Conservation (phyloP, 2,797 vertebrate species). For the Typhlichthys eigenmanni region DNA sequence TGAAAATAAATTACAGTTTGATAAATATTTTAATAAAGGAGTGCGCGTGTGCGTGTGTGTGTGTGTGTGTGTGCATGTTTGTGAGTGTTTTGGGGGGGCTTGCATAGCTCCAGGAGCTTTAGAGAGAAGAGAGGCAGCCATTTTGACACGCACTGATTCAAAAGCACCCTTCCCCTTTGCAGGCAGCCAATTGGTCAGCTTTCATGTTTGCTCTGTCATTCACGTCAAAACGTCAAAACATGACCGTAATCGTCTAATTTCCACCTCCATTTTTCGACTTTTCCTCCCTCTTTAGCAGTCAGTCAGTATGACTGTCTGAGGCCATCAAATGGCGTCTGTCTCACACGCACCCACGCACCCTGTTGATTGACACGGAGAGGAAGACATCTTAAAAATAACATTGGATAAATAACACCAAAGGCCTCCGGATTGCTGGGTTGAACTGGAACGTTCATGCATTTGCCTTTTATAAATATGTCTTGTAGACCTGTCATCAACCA, state of each 20-base stretch:
- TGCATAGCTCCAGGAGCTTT: neutral
- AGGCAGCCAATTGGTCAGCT: slow-evolving; percentile 73
- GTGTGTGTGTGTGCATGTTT: too few species aligned
- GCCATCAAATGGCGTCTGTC: neutral
- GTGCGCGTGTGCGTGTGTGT: too few species aligned
- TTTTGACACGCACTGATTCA: slow-evolving; percentile 28
- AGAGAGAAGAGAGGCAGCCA: slow-evolving; percentile 17
- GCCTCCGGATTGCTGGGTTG: slow-evolving; percentile 15
- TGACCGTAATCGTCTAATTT: slow-evolving; percentile 15
- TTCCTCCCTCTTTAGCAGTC: slow-evolving; percentile 62
- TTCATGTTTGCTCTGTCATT: slow-evolving; percentile 75
- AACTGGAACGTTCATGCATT: slow-evolving; percentile 43
- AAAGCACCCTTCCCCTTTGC: slow-evolving; percentile 21
- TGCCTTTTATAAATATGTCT: slow-evolving; percentile 40
- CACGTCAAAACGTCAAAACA: slow-evolving; percentile 2
- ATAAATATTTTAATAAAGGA: slow-evolving; percentile 12
- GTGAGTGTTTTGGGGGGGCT: too few species aligned
- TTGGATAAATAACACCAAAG: slow-evolving; percentile 6
- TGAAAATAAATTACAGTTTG: slow-evolving; percentile 22
- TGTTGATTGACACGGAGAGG: slow-evolving; percentile 26
- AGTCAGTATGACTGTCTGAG: slow-evolving; percentile 34
- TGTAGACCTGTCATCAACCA: slow-evolving; percentile 38
- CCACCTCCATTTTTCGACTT: slow-evolving; percentile 40
- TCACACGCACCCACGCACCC: slow-evolving; percentile 1
- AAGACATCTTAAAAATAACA: slow-evolving; percentile 1